These are phyloP conservation scores for Saturnia pavonia DNA, from an alignment of 2,888 invertebrate genomes.

Conservation along the genomic window DNA sequence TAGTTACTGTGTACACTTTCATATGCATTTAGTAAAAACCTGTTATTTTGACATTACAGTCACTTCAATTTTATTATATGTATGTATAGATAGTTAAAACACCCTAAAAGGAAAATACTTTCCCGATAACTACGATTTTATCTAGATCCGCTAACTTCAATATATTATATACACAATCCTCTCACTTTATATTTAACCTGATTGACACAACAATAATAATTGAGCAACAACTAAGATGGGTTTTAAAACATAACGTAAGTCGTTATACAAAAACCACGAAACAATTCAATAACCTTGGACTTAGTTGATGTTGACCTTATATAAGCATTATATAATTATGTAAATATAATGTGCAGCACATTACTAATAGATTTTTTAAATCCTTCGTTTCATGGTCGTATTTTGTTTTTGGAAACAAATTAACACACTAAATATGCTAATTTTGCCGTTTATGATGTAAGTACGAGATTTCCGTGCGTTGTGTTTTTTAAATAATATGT, in stretches of 20 bases:
- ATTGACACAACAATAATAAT: not conserved
- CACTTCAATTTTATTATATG: too few species aligned
- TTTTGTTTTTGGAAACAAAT: not conserved
- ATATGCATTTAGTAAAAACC: too few species aligned
- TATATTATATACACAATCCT: not conserved
- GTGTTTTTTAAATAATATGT: not conserved
- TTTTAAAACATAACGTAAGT: not conserved
- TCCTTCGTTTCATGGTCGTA: not conserved
- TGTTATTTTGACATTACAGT: too few species aligned
- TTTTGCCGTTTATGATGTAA: not conserved
- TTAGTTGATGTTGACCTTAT: not conserved
- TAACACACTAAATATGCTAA: not conserved
- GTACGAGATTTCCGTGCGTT: not conserved
- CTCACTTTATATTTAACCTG: constrained; percentile 5
- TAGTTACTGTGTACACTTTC: too few species aligned
- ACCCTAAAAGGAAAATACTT: too few species aligned
- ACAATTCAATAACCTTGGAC: constrained; percentile 4
- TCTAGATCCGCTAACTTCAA: too few species aligned
- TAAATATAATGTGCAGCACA: not conserved
- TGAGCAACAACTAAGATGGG: not conserved
- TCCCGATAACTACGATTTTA: too few species aligned
- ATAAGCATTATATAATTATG: not conserved
- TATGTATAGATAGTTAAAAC: too few species aligned
- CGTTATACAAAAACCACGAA: not conserved
- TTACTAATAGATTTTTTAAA: not conserved